Base-by-base conservation (phyloP, 1,140 invertebrate genomes). In the Prorops nasuta region DNA sequence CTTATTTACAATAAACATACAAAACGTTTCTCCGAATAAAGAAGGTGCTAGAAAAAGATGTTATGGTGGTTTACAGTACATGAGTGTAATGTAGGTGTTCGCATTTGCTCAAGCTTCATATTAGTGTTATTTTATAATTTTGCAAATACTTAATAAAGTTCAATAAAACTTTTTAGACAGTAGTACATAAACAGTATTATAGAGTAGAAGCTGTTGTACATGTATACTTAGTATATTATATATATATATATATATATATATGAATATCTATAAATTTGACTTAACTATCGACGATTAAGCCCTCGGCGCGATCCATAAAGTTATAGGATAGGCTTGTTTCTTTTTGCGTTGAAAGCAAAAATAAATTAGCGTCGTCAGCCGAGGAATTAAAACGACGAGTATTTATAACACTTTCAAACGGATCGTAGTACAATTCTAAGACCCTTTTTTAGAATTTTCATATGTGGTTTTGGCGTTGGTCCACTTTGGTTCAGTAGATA, bases 391-490 rank as follows among this genome's bases (percentile, higher is more conserved):
- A 45, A 44, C 44, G 41, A 45, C 50, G 46, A 6, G 10, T 54
- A 59, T 51, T 49, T 48, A 40, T 59, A 60, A 60, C 56, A 60
- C 57, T 61, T 61, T 61, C 58, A 61, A 61, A 43, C 58, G 57
- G 54, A 57, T 60, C 53, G 3, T 36, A n/a, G 24, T 21, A 24
- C 50, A 57, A 60, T 21, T 49, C 59, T 62, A 62, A 44, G 59
- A 60, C 54, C 49, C 54, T 18, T 62, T 58, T 60, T 62, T 54
- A 54, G 54, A 62, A 57, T 62, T 60, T 57, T 45, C 54, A 51
- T 45, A 53, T 44, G 59, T 62, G 58, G 58, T 54, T 60, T 61
- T 36, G 50, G 44, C 58, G 59, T 62, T 62, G 59, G 59, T 60
- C 59, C 58, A 60, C 58, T 61, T 53, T 46, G 45, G 53, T 62